Percentiles rank a stretch among this genome's conserved stretches.
Evolutionary conservation across 2,888 invertebrate species (phyloP).

Genomic region (Cheilosia vernalis): DNA sequence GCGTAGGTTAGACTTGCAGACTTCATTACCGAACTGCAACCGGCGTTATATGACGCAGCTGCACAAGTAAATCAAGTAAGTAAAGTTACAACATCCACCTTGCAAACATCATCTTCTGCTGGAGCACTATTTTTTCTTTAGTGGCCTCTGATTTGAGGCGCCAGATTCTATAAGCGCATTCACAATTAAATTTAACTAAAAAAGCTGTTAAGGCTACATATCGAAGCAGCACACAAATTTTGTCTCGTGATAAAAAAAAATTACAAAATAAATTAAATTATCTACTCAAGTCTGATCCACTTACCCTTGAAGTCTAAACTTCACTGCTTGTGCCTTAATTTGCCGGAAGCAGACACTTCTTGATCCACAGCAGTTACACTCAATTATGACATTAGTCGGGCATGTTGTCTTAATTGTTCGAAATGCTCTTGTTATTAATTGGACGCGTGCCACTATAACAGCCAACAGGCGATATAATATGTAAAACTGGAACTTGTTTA

Average conservation of each 20-base stretch:
- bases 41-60: no score
- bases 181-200: no score
- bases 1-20: no score
- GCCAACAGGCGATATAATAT: slow-evolving; percentile 19
- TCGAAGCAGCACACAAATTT: slow-evolving; percentile 5
- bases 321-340: slow-evolving; percentile 45
- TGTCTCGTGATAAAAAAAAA: not conserved
- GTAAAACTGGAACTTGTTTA: slow-evolving; percentile 15
- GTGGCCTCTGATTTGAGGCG: no score
- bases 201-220: not conserved
- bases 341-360: slow-evolving; percentile 61
- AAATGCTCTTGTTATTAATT: slow-evolving; percentile 42
- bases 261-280: slow-evolving; percentile 55
- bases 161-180: no score
- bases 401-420: slow-evolving; percentile 51
- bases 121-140: no score
- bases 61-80: no score
- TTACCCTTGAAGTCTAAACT: slow-evolving; percentile 55
- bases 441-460: slow-evolving; percentile 38
- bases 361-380: slow-evolving; percentile 41
- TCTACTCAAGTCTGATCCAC: slow-evolving; percentile 41
- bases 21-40: no score
- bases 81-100: no score
- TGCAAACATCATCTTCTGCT: no score
- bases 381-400: slow-evolving; percentile 62